Evolutionary conservation across 2,888 invertebrate genomes (phyloP).

Genomic region (Ornithoptera priamus): DNA sequence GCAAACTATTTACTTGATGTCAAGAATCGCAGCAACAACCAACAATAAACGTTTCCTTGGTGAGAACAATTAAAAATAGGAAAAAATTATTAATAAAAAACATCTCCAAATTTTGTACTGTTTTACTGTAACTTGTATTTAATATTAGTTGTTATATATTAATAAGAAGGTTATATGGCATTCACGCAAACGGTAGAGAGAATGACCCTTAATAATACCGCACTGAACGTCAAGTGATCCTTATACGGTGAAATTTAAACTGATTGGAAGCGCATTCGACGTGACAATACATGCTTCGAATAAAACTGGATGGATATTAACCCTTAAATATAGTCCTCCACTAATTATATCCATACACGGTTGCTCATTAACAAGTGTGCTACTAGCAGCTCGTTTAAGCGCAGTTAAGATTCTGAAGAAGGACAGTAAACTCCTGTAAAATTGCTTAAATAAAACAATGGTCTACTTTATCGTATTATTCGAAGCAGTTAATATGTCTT

Average conservation of each 20-base stretch:
- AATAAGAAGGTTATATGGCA: not conserved
- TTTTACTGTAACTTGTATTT: too few species aligned
- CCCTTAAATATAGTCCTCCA: constrained; percentile 47
- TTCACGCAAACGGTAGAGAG: constrained; percentile 16
- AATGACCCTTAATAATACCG: constrained; percentile 23
- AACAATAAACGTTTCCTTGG: too few species aligned
- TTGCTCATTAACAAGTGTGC: constrained; percentile 34
- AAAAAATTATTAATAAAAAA: too few species aligned
- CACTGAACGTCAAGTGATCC: constrained; percentile 7
- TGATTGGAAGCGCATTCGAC: constrained; percentile 63
- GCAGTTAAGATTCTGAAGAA: constrained; percentile 21
- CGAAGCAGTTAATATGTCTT: not conserved
- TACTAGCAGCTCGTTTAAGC: constrained; percentile 35
- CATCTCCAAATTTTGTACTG: too few species aligned
- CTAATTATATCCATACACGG: constrained; percentile 73
- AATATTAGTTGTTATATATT: too few species aligned
- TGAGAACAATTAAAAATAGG: too few species aligned
- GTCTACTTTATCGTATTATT: not conserved
- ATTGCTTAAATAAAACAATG: constrained; percentile 6
- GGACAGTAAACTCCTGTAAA: constrained; percentile 4
- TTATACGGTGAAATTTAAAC: constrained; percentile 27
- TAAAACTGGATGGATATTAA: constrained; percentile 53
- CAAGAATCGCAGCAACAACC: too few species aligned
- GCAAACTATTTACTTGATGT: too few species aligned
- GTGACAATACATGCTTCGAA: constrained; percentile 63